Percentiles rank a stretch among this genome's conserved stretches.
phyloP scores from a whole-genome alignment of 2,113 vertebrate genomes.

The Gadus chalcogrammus region DNA sequence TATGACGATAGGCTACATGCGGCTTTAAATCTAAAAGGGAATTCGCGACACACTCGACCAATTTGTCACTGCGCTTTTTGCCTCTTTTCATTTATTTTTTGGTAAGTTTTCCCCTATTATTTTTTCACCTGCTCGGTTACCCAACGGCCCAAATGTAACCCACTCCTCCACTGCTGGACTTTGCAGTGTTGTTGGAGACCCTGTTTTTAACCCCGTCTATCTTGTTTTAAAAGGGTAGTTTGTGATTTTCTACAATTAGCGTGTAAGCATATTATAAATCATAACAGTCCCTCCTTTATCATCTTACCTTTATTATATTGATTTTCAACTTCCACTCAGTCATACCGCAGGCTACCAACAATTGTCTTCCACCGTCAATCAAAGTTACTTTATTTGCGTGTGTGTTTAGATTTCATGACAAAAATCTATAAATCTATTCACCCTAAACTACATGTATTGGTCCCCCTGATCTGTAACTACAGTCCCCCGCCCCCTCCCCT shows the following conservation, averaged over 20 bases:
- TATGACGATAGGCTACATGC: constrained; percentile 84
- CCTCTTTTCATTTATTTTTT: constrained; percentile 67
- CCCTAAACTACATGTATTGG: constrained; percentile 40
- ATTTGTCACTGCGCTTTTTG: constrained; percentile 78
- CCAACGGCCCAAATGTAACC: constrained; percentile 70
- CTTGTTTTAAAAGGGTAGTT: no score
- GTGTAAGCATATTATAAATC: background rate
- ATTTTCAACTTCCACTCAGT: no score
- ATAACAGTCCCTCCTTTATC: no score
- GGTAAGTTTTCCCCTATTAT: constrained; percentile 63
- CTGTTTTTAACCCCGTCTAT: constrained; percentile 31
- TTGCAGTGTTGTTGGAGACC: constrained; percentile 34
- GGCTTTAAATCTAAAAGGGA: constrained; percentile 84
- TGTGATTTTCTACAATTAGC: background rate
- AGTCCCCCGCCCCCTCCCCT: constrained; percentile 32
- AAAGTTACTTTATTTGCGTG: constrained; percentile 30
- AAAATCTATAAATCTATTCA: constrained; percentile 63
- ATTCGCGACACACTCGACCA: constrained; percentile 80
- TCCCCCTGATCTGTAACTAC: constrained; percentile 62
- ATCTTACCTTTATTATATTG: no score
- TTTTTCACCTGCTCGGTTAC: constrained; percentile 64
- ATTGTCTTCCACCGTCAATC: background rate
- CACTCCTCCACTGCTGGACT: constrained; percentile 52
- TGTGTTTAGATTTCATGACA: constrained; percentile 50
- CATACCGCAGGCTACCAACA: background rate